These are phyloP conservation scores for Naso thynnoides DNA, from an alignment of 2,797 vertebrate genomes.

Conservation along the genomic window DNA sequence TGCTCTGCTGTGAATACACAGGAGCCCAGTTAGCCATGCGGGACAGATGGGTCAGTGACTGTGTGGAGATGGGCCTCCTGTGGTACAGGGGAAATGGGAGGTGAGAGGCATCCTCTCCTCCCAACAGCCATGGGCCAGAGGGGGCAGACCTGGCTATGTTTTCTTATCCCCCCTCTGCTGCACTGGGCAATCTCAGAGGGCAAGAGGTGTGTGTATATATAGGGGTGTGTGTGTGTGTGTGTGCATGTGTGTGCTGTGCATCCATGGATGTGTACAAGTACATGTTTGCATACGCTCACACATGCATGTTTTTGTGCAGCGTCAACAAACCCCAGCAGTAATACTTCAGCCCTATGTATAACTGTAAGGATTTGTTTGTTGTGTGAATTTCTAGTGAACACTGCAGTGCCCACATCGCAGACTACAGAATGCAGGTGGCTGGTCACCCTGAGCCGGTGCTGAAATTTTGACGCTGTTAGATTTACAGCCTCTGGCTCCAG, in stretches of 20 bases:
- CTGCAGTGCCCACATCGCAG: constrained; percentile 30
- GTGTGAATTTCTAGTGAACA: constrained; percentile 4
- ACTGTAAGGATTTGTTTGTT: constrained; percentile 1
- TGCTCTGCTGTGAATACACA: constrained; percentile 75
- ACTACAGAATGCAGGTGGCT: constrained; percentile 66
- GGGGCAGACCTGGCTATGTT: constrained; percentile 63
- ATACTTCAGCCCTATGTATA: not conserved
- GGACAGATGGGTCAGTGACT: constrained; percentile 79
- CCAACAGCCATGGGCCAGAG: constrained; percentile 66
- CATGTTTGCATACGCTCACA: not conserved
- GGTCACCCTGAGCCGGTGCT: constrained; percentile 63
- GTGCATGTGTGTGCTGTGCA: constrained; percentile 10
- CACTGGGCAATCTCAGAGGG: constrained; percentile 22
- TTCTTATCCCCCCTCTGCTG: constrained; percentile 56
- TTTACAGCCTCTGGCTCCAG: constrained; percentile 76
- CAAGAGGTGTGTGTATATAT: not conserved
- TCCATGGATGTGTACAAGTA: not conserved
- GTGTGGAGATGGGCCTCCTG: constrained; percentile 78
- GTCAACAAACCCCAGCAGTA: not conserved
- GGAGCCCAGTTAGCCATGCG: constrained; percentile 81
- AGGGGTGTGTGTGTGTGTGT: not conserved
- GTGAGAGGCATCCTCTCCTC: constrained; percentile 72
- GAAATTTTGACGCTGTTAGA: constrained; percentile 69
- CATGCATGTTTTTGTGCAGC: not conserved
- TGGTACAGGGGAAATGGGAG: constrained; percentile 78